Evolutionary conservation across 2,113 vertebrate species (phyloP), one percentile per base, ranked within the genome.

Genomic region (Seriola dumerili): DNA sequence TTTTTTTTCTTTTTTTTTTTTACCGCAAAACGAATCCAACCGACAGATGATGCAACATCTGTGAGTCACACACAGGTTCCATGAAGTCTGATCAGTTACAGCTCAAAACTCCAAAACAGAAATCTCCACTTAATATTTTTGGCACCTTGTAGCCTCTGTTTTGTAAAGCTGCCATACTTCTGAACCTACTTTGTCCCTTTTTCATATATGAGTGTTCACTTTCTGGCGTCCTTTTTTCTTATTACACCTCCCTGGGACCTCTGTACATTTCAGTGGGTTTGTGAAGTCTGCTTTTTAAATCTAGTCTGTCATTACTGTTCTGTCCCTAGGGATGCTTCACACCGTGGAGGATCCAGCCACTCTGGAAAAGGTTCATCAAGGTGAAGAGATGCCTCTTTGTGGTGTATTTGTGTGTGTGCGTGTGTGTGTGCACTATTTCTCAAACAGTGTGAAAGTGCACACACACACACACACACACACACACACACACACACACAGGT

Each of bases 281-380:
- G 17, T 78, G 34, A 78, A 78, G 40, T 74, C 5, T 38, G 25
- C 23, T 65, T 48, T 83, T 71, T 61, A 80, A 89, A 85, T 59
- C 57, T 21, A 55, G 0, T 65, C 50, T 83, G 61, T 85, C 75
- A 23, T 72, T 46, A 34, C 64, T 59, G 10, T 50, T 78, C 61
- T 77, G 25, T 84, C 61, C 54, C 25, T 44, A 99, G 98, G 91
- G 63, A 93, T 97, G 90, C 93, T 98, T 88, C 92, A 95, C 72
- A 94, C 66, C 13, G 81, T 93, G 78, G 95, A 97, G 91, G 95
- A 98, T 72, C 89, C 88, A 11, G 62, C 90, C 54, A 79, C 94
- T 62, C 86, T 96, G 91, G 95, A 97, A 25, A 95, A 97, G 0
- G 92, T 93, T 5, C 89, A 93, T 75, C 95, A 98, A 96, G 97